Conservation (phyloP, 2,113 vertebrate species). For the Sisor rabdophorus region DNA sequence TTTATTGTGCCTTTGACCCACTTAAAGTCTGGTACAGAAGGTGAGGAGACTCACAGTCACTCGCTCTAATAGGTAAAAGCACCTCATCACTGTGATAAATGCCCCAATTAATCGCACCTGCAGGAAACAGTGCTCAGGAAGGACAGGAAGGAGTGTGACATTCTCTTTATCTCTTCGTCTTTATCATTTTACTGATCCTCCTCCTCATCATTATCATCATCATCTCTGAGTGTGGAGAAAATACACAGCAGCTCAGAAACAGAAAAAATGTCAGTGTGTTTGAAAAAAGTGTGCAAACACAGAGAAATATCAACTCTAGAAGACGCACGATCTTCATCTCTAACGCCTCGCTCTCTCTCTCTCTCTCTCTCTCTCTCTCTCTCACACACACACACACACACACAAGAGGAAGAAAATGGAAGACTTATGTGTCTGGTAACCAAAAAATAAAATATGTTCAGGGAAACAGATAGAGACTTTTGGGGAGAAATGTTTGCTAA, state of each 20-base stretch:
- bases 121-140: not conserved
- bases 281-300: slow-evolving; percentile 8
- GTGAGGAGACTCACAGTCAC: not conserved
- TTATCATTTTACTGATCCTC: not conserved
- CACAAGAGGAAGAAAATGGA: not conserved
- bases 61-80: not conserved
- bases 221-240: not conserved
- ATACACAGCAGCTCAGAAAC: not conserved
- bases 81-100: slow-evolving; percentile 22
- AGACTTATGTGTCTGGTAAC: not conserved
- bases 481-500: not conserved
- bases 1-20: slow-evolving; percentile 10
- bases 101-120: not conserved
- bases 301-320: not conserved
- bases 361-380: too few relatives aligned
- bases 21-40: not conserved
- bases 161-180: not conserved
- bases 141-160: slow-evolving; percentile 2
- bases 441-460: not conserved
- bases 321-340: not conserved
- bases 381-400: not conserved
- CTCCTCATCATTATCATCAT: not conserved
- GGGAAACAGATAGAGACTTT: not conserved
- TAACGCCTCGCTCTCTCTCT: not conserved
- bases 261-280: slow-evolving; percentile 1